A percentile compares a stretch with the other conserved stretches of the same genome.
phyloP scores from a whole-genome alignment of 2,888 invertebrate genomes.

The Meandrusa payeni region DNA sequence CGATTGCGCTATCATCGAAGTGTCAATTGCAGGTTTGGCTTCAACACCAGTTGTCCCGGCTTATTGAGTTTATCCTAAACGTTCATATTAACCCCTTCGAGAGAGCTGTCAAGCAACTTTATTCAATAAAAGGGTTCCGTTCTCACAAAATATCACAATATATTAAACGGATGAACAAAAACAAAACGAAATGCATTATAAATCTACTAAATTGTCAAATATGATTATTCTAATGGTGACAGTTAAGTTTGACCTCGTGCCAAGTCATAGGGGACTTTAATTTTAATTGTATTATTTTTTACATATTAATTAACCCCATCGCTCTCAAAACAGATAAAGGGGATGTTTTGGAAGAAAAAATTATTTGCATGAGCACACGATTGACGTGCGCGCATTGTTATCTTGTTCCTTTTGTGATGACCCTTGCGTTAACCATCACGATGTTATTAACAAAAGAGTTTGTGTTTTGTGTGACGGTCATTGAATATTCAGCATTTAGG shows the following conservation, averaged over 20 bases:
- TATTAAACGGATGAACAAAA: conserved; percentile 64
- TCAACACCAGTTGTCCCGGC: conserved; percentile 74
- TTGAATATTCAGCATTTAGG: conserved; percentile 48
- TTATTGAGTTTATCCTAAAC: conserved; percentile 76
- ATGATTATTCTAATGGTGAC: conserved; percentile 73
- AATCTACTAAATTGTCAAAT: conserved; percentile 72
- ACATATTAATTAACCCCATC: conserved; percentile 80
- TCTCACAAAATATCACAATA: conserved; percentile 57
- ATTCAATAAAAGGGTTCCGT: conserved; percentile 65
- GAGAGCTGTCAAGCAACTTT: conserved; percentile 70
- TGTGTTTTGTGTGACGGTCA: conserved; percentile 36
- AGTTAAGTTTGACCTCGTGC: conserved; percentile 74
- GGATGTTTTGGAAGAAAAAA: conserved; percentile 76
- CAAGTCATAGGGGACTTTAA: conserved; percentile 67
- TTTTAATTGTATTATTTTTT: conserved; percentile 74
- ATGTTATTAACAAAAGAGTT: conserved; percentile 43
- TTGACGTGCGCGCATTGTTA: conserved; percentile 79
- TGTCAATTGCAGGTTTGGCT: conserved; percentile 74
- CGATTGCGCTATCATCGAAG: conserved; percentile 61
- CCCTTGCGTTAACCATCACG: conserved; percentile 72
- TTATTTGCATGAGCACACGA: conserved; percentile 79
- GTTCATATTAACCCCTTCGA: conserved; percentile 78
- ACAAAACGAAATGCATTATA: conserved; percentile 63
- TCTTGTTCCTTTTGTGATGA: conserved; percentile 79
- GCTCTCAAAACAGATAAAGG: conserved; percentile 69